phyloP scores from a whole-genome alignment of 1,140 invertebrate genomes.

The Drosophila pandora region DNA sequence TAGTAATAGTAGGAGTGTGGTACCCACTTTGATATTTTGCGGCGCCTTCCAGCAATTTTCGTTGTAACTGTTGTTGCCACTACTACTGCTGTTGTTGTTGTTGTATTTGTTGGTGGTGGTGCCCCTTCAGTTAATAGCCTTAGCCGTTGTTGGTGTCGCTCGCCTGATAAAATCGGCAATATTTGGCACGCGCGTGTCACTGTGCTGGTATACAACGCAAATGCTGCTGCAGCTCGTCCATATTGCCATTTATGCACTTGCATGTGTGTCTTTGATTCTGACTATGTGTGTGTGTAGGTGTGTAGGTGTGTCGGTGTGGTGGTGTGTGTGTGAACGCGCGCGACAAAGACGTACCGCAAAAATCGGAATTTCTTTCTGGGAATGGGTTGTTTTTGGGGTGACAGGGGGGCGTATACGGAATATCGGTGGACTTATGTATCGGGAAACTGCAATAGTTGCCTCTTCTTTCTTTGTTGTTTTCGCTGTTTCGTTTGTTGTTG shows the following conservation, averaged over 20 bases:
- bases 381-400: background rate
- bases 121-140: constrained; percentile 46
- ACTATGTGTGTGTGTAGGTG: constrained; percentile 1
- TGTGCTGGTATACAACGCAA: constrained; percentile 49
- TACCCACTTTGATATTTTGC: constrained; percentile 74
- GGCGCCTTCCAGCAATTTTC: constrained; percentile 58
- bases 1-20: constrained; percentile 12
- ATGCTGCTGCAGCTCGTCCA: constrained; percentile 65
- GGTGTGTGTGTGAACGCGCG: constrained; percentile 30
- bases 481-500: constrained; percentile 21
- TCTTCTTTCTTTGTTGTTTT: constrained; percentile 13
- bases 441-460: constrained; percentile 33
- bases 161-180: constrained; percentile 73
- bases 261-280: constrained; percentile 38
- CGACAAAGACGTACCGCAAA: constrained; percentile 21
- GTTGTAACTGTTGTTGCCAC: constrained; percentile 43
- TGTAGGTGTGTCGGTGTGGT: constrained; percentile 4
- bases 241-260: constrained; percentile 74
- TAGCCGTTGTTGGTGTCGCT: constrained; percentile 46
- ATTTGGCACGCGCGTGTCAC: constrained; percentile 74
- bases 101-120: constrained; percentile 10
- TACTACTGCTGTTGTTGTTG: constrained; percentile 11
- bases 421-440: constrained; percentile 49
- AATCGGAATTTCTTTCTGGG: background rate
- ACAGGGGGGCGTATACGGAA: background rate